Evolutionary conservation across 1,140 invertebrate genomes (phyloP), one percentile per base, ranked within the genome.

Genomic region (Heliconius nattereri): DNA sequence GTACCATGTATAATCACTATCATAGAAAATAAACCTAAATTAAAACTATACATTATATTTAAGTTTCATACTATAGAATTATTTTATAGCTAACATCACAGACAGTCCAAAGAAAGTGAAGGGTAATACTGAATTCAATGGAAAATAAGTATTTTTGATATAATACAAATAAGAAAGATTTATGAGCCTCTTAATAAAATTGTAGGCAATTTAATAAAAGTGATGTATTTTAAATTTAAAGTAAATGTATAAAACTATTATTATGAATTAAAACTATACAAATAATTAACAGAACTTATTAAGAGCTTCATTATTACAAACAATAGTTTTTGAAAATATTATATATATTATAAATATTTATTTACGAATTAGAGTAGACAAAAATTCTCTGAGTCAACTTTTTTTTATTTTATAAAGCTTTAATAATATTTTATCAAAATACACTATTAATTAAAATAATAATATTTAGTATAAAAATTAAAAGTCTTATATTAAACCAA

Each of bases 61-160:
- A 40, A 37, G 54, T 70, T 76, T 66, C 3, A 73, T 76, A 76
- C 23, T 73, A 71, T 77, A 80, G 26, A 20, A 40, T 76, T 73
- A 76, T 23, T 80, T n/a, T 80, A 80, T 77, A 49, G 60, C 75
- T 80, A 80, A 80, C 79, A 80, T 80, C 79, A 80, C 79, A 80
- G 79, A 54, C 52, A 80, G 70, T 75, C 78, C 73, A 70, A 73
- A 80, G 32, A 79, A 73, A 66, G 70, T 80, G 40, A 80, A 80
- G 60, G 73, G 66, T 52, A 80, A 80, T 80, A 80, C 79, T 77
- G 79, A 70, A 52, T 73, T 23, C 13, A 76, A 66, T 76, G 57
- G 70, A 76, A 37, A 66, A 13, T 5, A 66, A 23, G n/a, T 13
- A 29, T 66, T 23, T 66, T 66, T 60, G 11, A 23, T 60, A 11